phyloP scores from a whole-genome alignment of 2,797 vertebrate genomes.

The Notamacropus eugenii region DNA sequence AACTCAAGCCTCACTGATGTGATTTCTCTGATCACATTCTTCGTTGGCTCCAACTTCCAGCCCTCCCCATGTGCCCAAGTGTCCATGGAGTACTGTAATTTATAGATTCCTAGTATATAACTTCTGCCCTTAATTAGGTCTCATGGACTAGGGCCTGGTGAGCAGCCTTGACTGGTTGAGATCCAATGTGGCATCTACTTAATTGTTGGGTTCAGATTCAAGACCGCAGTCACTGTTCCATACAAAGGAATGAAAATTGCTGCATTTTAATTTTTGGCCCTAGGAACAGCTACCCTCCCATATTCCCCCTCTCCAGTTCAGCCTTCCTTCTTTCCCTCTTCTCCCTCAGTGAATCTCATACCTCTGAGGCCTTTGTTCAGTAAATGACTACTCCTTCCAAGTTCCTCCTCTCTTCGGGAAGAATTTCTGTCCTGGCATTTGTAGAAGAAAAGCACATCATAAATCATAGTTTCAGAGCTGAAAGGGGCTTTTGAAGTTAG shows the following conservation, averaged over 20 bases:
- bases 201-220: background rate
- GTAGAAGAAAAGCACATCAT: background rate
- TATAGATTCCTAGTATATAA: background rate
- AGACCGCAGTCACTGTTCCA: background rate
- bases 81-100: background rate
- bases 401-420: background rate
- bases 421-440: background rate
- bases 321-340: background rate
- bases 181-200: background rate
- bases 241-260: background rate
- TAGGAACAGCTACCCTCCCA: background rate
- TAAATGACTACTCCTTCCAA: background rate
- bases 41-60: background rate
- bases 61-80: background rate
- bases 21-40: background rate
- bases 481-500: background rate
- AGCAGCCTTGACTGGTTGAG: background rate
- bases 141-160: background rate
- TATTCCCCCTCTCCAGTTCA: background rate
- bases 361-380: background rate
- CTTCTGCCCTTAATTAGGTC: background rate
- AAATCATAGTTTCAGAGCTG: background rate
- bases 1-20: background rate
- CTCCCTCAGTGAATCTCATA: background rate
- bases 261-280: background rate